A percentile compares a stretch with the other conserved stretches of the same genome.
Conservation (phyloP, 2,888 invertebrate genomes). For the Seira sanloemensis region DNA sequence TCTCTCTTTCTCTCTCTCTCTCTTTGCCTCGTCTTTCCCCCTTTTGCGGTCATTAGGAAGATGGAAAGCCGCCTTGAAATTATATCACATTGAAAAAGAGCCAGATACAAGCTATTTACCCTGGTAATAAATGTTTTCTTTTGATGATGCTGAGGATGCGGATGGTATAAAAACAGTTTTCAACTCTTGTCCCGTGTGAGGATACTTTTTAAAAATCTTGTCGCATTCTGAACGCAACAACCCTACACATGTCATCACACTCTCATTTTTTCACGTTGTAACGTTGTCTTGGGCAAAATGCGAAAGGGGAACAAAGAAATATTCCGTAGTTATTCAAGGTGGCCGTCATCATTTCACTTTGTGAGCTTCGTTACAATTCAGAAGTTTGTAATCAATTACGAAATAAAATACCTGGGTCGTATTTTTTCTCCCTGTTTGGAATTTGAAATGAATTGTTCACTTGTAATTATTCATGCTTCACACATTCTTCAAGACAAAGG, state of each 20-base stretch:
- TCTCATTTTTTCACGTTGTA: not conserved
- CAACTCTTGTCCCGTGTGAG: constrained; percentile 1
- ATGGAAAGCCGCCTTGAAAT: constrained; percentile 45
- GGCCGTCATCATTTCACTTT: constrained; percentile 21
- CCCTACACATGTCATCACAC: constrained; percentile 3
- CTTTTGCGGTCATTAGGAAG: constrained; percentile 38
- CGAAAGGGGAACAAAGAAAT: not conserved
- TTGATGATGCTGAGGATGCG: not conserved
- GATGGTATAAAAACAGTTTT: not conserved
- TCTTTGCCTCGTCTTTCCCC: not conserved
- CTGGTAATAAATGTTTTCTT: not conserved
- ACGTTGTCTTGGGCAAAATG: too few species aligned
- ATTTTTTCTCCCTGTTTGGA: not conserved
- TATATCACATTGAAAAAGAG: constrained; percentile 33
- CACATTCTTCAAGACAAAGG: constrained; percentile 36
- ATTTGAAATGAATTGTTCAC: not conserved
- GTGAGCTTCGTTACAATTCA: not conserved
- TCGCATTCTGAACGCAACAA: not conserved
- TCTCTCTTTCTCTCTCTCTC: not conserved
- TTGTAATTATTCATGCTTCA: not conserved
- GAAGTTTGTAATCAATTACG: constrained; percentile 22
- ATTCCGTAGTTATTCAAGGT: constrained; percentile 5
- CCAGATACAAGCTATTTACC: constrained; percentile 25
- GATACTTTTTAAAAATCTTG: constrained; percentile 1
- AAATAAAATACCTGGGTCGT: not conserved